These are phyloP conservation scores for Lacanobia wlatinum DNA, from an alignment of 2,888 invertebrate species.

Conservation along the genomic window DNA sequence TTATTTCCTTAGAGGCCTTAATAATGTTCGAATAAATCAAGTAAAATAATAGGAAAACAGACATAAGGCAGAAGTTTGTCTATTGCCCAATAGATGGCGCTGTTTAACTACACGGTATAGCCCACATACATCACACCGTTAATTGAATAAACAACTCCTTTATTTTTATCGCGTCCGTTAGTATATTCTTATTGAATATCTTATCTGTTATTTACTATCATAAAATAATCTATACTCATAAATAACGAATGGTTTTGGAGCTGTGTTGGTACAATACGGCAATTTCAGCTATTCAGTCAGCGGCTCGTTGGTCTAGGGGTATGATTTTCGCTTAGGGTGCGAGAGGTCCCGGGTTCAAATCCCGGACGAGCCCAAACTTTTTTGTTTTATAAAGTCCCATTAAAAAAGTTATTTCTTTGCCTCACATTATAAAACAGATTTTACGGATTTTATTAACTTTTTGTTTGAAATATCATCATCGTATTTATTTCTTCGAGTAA, in stretches of 20 bases:
- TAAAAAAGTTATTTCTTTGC: background rate
- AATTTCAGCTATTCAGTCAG: slow-evolving; percentile 38
- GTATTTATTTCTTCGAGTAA: background rate
- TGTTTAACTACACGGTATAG: background rate
- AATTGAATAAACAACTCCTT: background rate
- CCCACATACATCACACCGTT: background rate
- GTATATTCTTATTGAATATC: background rate
- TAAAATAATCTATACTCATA: rapidly evolving
- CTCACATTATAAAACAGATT: background rate
- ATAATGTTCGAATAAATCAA: background rate
- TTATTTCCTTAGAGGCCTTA: background rate
- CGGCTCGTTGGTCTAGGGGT: slow-evolving; percentile 91
- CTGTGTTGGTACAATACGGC: background rate
- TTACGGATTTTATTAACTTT: background rate
- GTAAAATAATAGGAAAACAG: slow-evolving; percentile 7
- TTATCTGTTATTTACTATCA: background rate
- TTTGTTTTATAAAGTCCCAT: slow-evolving; percentile 48
- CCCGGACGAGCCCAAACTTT: slow-evolving; percentile 89
- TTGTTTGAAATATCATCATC: background rate
- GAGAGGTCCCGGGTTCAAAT: slow-evolving; percentile 91
- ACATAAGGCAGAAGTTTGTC: background rate
- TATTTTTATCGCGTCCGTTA: background rate
- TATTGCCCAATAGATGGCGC: slow-evolving; percentile 74
- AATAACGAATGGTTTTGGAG: background rate
- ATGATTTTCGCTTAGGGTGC: slow-evolving; percentile 91